Base-by-base conservation (phyloP, 1,140 invertebrate genomes). In the Bombus difficillimus region DNA sequence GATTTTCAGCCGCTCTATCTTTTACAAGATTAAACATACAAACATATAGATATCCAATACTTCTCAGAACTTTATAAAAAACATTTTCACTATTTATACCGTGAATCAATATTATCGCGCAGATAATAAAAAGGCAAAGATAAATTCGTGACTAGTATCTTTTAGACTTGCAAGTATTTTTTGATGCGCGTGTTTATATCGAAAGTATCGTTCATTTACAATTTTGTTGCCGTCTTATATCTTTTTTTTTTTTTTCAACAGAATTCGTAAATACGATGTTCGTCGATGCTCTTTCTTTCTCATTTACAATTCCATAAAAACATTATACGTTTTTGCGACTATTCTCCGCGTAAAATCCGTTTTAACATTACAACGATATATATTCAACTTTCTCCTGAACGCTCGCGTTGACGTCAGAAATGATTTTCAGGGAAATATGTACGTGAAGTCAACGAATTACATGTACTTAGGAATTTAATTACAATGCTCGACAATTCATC, bases 401-500 rank as follows among this genome's bases (percentile, higher is more conserved):
- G n/a, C 32, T 47, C 15, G 34, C 37, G 39, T 84, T 84, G 64
- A 79, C 82, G 82, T 84, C 82, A 84, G 47, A 69, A 28, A 41
- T 37, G 34, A 4, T 57, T 84, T 71, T 71, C 75, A 34, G 4
- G 25, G 4, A 28, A 41, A 39, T 12, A 64, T 13, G 68, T 13
- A 72, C 37, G 22, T 39, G 13, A 22, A 57, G 39, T 34, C 13
- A 25, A 74, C 15, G 81, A 74, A 13, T 41, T 32, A 34, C n/a
- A 32, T 32, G n/a, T 41, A 73, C 41, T 64, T 37, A 4, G 77
- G 66, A 72, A 72, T 85, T 85, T 85, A 71, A 80, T 59, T 59
- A 22, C 18, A 41, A 43, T 72, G 71, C 59, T 25, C 32, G 25
- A 28, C 34, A 47, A 41, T 39, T 22, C 37, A 59, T 62, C 41